Base-by-base conservation (phyloP, 1,140 invertebrate species). In the Parapsyche elsis region DNA sequence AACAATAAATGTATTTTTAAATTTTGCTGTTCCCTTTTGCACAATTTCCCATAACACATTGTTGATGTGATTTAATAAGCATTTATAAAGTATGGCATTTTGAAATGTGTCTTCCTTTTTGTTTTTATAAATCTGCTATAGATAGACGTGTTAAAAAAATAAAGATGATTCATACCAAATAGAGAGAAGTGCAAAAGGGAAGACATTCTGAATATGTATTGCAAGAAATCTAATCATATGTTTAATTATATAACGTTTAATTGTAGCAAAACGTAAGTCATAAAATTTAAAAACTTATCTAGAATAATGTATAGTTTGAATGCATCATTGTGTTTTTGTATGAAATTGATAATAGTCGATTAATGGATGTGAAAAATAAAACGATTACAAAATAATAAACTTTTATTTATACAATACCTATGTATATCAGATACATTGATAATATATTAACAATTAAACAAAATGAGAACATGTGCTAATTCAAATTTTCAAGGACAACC, bases 361-460 rank as follows among this genome's bases (percentile, higher is more conserved):
- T 75, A 75, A 16, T 75, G 71, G n/a, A 75, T 75, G 71, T 75
- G 71, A 19, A 38, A 73, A 75, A 75, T 75, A 75, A 73, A 75
- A 38, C n/a, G 19, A 67, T 16, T 67, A 19, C 2, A 23, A 24
- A 67, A 67, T 67, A 46, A 7, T 46, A 46, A 46, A 7, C 12
- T 46, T 46, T 46, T 46, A 7, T 46, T 12, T 46, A 46, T 12
- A 46, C 45, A 46, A 46, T 46, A 46, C n/a, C n/a, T n/a, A n/a
- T n/a, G n/a, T n/a, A n/a, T n/a, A n/a, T n/a, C n/a, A n/a, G n/a
- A n/a, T n/a, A n/a, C n/a, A n/a, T n/a, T n/a, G n/a, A n/a, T n/a
- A n/a, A n/a, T n/a, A n/a, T n/a, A n/a, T n/a, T n/a, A n/a, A n/a
- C n/a, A n/a, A n/a, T n/a, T n/a, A n/a, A n/a, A n/a, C n/a, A n/a